Conservation (phyloP, 2,113 vertebrate species). For the Calyptomena viridis region DNA sequence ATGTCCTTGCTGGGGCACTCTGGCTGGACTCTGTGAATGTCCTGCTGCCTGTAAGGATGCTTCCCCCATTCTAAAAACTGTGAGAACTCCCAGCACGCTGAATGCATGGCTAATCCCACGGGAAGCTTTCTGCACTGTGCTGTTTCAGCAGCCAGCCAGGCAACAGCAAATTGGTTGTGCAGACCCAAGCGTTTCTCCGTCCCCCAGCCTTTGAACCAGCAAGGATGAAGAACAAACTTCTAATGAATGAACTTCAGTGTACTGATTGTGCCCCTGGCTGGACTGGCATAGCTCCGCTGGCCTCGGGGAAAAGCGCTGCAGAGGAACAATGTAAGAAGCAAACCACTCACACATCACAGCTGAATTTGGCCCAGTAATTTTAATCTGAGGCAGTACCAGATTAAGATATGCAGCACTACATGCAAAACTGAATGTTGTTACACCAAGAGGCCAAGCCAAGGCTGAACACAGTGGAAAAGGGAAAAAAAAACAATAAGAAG, state of each 20-base stretch:
- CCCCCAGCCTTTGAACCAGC: not conserved
- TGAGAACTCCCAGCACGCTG: not conserved
- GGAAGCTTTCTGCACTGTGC: not conserved
- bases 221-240: not conserved
- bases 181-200: not conserved
- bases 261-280: not conserved
- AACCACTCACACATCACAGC: not conserved
- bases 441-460: not conserved
- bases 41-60: not conserved
- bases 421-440: not conserved
- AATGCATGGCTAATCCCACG: conserved; percentile 3
- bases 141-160: conserved; percentile 24
- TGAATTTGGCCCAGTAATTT: not conserved
- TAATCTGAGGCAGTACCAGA: not conserved
- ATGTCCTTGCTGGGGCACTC: not conserved
- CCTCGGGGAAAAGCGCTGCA: not conserved
- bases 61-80: not conserved
- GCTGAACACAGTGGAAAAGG: not conserved
- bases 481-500: not conserved
- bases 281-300: not conserved
- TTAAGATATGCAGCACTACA: not conserved
- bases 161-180: not conserved
- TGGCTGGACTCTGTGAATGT: not conserved
- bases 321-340: accelerated
- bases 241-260: not conserved